Conservation (phyloP, 1,140 invertebrate genomes). For the Nasonia vitripennis region DNA sequence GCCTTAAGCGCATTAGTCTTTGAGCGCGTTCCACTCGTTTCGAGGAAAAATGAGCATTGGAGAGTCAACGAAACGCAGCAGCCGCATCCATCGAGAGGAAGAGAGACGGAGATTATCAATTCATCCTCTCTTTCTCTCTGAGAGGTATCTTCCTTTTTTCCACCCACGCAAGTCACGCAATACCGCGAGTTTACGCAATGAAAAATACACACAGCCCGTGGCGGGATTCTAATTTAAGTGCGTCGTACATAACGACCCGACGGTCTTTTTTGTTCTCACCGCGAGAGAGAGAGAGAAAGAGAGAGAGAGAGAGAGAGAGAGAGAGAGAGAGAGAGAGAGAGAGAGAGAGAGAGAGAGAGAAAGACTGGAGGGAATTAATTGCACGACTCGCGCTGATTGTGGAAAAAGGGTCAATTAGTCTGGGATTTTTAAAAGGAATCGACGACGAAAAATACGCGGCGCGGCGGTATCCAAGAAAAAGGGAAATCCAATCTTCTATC, state of each 20-base stretch:
- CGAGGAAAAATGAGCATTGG: conserved; percentile 11
- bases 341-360: no score
- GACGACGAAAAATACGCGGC: conserved; percentile 3
- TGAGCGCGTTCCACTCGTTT: no score
- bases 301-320: no score
- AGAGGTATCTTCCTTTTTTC: neutral
- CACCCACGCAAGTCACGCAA: neutral
- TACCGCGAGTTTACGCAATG: neutral
- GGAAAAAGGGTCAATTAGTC: conserved; percentile 30
- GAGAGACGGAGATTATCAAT: conserved; percentile 17
- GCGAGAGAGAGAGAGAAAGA: no score
- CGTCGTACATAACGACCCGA: no score
- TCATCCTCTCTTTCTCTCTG: neutral
- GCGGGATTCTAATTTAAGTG: neutral
- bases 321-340: no score
- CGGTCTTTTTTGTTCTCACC: neutral
- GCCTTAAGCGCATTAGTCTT: no score
- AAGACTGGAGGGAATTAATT: conserved; percentile 20
- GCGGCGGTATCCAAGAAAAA: no score
- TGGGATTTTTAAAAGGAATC: neutral
- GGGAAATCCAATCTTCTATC: conserved; percentile 11
- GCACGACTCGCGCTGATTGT: neutral
- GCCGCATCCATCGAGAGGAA: neutral
- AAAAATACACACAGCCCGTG: neutral
- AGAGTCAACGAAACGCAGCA: neutral